Evolutionary conservation across 2,888 invertebrate species (phyloP), one percentile per base, ranked within the genome.

Genomic region (Malthinus seriepunctatus): DNA sequence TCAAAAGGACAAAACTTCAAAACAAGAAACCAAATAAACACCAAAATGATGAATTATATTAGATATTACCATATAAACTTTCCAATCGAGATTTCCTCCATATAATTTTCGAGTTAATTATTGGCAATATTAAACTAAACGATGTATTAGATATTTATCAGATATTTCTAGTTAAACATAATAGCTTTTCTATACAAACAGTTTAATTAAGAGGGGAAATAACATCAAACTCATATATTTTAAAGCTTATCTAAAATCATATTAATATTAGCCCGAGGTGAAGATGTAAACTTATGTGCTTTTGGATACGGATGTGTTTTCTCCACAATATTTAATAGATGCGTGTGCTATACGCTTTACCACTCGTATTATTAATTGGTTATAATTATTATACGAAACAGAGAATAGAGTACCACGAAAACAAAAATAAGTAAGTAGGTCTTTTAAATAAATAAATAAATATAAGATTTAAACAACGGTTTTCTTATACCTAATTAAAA

Each of bases 161-260:
- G 11, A 15, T 14, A 33, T 51, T 42, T 32, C 14, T 39, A 39
- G 42, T 51, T 51, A 42, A 51, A 42, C 39, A 51, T 39, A 42
- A 42, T 15, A 51, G 42, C 51, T 42, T 51, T 51, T 51, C 51
- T 51, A 51, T 51, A 51, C 42, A 44, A 33, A 39, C 12, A 39
- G 39, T 14, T 39, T 39, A 39, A 51, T 55, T 55, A 55, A 55
- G 46, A 33, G 44, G 45, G 35, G 42, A 48, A 49, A 48, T 42
- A 42, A 49, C 34, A 44, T 31, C 42, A 32, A 45, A 37, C 50
- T 33, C 50, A 50, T 56, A 37, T 23, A 56, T 56, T 51, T 32
- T 10, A 37, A 31, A 35, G 56, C 45, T 56, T 56, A 56, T 49
- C 32, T 44, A 23, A 23, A 3, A 23, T 23, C 23, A 5, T 23